Percentiles rank a stretch among this genome's conserved stretches.
These are phyloP conservation scores for Acanthurus lineatus DNA, from an alignment of 2,797 vertebrate species.

Conservation along the genomic window DNA sequence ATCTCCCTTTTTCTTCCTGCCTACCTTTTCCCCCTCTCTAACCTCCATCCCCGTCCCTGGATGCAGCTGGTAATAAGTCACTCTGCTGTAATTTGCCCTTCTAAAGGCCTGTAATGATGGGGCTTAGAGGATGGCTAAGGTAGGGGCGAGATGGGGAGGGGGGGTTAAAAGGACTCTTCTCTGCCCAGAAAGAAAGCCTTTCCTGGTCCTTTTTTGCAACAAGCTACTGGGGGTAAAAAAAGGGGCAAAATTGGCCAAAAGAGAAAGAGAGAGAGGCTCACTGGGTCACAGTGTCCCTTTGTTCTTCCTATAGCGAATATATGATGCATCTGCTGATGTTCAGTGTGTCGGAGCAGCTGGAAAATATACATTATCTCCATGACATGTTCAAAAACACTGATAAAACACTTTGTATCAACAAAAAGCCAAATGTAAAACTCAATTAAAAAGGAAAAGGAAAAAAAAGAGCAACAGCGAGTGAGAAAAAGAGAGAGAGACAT, in stretches of 20 bases:
- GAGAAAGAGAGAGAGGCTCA: constrained; percentile 13
- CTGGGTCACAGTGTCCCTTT: constrained; percentile 28
- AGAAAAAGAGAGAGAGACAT: constrained; percentile 3
- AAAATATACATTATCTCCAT: neutral
- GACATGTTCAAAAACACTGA: neutral
- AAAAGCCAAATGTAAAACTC: constrained; percentile 5
- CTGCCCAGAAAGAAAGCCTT: constrained; percentile 59
- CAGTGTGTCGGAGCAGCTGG: neutral
- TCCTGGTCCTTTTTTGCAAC: constrained; percentile 60
- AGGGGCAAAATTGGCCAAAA: constrained; percentile 24
- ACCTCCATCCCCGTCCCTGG: constrained; percentile 53
- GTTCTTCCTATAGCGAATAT: constrained; percentile 27
- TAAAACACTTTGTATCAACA: neutral
- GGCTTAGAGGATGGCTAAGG: constrained; percentile 65
- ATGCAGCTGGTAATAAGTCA: constrained; percentile 78
- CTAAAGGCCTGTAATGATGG: constrained; percentile 75
- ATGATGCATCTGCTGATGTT: constrained; percentile 4
- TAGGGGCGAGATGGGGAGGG: constrained; percentile 49
- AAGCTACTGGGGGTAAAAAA: constrained; percentile 11
- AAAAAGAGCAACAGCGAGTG: neutral
- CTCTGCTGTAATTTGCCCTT: constrained; percentile 78
- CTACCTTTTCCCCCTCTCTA: constrained; percentile 45
- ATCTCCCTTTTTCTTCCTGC: constrained; percentile 38
- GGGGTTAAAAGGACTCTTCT: constrained; percentile 54
- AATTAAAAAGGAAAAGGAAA: constrained; percentile 3